phyloP scores from a whole-genome alignment of 2,888 invertebrate species.

The Orchestes rusci region DNA sequence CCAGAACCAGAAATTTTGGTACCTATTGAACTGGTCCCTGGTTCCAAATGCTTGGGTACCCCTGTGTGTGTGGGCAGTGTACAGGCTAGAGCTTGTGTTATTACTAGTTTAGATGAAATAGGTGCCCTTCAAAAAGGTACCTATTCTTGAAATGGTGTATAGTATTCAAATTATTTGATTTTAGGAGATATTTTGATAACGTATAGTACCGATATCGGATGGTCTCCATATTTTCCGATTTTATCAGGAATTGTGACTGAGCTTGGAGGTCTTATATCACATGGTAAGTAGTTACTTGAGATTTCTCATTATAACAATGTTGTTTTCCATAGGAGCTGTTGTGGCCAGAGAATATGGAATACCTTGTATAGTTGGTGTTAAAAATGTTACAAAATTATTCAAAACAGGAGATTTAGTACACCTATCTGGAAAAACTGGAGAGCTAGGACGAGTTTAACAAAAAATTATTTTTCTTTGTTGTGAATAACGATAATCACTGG shows the following conservation, averaged over 20 bases:
- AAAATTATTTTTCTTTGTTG: neutral
- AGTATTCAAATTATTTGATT: too few species aligned
- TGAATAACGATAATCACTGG: too few species aligned
- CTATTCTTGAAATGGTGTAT: neutral
- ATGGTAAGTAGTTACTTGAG: constrained; percentile 48
- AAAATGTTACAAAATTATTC: constrained; percentile 58
- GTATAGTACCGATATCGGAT: constrained; percentile 71
- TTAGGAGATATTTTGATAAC: constrained; percentile 70
- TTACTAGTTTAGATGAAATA: constrained; percentile 58
- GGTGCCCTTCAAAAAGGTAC: constrained; percentile 38
- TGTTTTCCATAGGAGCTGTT: constrained; percentile 57
- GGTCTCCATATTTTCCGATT: constrained; percentile 80
- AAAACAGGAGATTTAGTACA: constrained; percentile 57
- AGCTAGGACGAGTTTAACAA: constrained; percentile 27
- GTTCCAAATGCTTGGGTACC: constrained; percentile 47
- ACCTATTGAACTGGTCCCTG: constrained; percentile 10
- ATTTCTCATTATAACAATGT: neutral
- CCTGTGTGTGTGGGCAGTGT: constrained; percentile 66
- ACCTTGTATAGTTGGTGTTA: constrained; percentile 73
- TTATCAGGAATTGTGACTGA: constrained; percentile 73
- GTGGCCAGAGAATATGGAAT: constrained; percentile 78
- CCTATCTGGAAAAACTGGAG: constrained; percentile 48
- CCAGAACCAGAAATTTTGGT: constrained; percentile 27
- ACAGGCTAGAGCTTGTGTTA: constrained; percentile 64
- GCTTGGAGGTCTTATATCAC: constrained; percentile 74